Conservation (phyloP, 2,888 invertebrate genomes). For the Drosophila kanekoi region DNA sequence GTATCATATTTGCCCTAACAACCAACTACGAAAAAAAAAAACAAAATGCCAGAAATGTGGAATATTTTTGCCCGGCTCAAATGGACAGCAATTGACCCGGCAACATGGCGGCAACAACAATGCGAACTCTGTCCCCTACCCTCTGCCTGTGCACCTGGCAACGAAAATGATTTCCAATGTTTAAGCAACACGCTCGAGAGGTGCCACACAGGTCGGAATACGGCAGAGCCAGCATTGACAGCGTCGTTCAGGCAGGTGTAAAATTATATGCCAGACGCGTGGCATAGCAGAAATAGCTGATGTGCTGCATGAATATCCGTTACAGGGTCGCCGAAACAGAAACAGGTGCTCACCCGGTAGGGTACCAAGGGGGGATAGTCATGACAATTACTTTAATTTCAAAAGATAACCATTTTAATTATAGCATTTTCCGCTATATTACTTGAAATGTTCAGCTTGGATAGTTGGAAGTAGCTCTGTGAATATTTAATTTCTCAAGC, state of each 20-base stretch:
- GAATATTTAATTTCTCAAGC: too few species aligned
- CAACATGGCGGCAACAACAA: constrained; percentile 9
- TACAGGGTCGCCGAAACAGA: constrained; percentile 17
- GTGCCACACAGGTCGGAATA: constrained; percentile 9
- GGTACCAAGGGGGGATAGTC: background rate
- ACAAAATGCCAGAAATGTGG: constrained; percentile 38
- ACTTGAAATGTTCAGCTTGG: background rate
- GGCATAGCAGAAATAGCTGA: constrained; percentile 56
- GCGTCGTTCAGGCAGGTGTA: constrained; percentile 61
- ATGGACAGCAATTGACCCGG: constrained; percentile 61
- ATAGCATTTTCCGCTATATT: constrained; percentile 52
- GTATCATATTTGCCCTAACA: constrained; percentile 48
- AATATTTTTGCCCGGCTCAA: constrained; percentile 46
- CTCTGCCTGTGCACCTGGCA: constrained; percentile 6
- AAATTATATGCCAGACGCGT: constrained; percentile 69
- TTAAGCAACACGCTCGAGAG: constrained; percentile 10
- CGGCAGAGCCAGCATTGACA: constrained; percentile 14
- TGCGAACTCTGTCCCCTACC: background rate
- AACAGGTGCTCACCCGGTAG: background rate
- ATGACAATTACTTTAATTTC: constrained; percentile 45
- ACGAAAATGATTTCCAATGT: constrained; percentile 43
- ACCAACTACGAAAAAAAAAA: constrained; percentile 27
- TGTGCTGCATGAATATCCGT: constrained; percentile 54
- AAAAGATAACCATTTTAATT: constrained; percentile 68
- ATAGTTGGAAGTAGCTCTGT: background rate